Base-by-base conservation (phyloP, 2,888 invertebrate species). In the Zaprionus obscuricornis region DNA sequence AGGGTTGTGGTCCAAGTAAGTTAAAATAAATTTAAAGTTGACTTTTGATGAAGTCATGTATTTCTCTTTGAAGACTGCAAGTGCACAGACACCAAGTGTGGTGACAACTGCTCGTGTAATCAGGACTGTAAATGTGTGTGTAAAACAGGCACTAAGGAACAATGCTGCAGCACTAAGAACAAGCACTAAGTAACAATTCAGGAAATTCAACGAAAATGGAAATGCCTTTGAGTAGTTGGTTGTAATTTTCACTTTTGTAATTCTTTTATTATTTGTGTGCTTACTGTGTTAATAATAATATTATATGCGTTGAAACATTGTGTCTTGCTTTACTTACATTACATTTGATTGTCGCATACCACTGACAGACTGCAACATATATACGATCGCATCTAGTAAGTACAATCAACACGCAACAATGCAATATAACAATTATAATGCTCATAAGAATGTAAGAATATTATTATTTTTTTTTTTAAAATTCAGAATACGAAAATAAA, bases 371-470 rank as follows among this genome's bases (percentile, higher is more conserved):
- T 37, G 65, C 49, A 57, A 62, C 75, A 72, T 70, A 73, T 79
- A 73, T 78, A 85, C 59, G 67, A 71, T 74, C 68, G 74, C 78
- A 84, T 84, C 81, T 73, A 46, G 63, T 31, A 37, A 26, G 31
- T 33, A 13, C 37, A 50, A 39, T 24, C 56, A 57, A 60, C 55
- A 68, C 68, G 50, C 63, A 56, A 43, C 64, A 51, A 52, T 56
- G 27, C 74, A 74, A 74, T 70, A 66, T 74, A 83, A 82, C 85
- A 85, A 60, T 82, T 78, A 60, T 66, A 76, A 76, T n/a, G n/a
- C n/a, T n/a, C n/a, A n/a, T n/a, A n/a, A n/a, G n/a, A n/a, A n/a
- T n/a, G n/a, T n/a, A n/a, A n/a, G n/a, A n/a, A n/a, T n/a, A n/a
- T n/a, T n/a, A n/a, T n/a, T n/a, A n/a, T n/a, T n/a, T n/a, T n/a